A percentile compares a stretch with the other conserved stretches of the same genome.
These are phyloP conservation scores for Tetropium fuscum DNA, from an alignment of 2,888 invertebrate genomes.

Conservation along the genomic window DNA sequence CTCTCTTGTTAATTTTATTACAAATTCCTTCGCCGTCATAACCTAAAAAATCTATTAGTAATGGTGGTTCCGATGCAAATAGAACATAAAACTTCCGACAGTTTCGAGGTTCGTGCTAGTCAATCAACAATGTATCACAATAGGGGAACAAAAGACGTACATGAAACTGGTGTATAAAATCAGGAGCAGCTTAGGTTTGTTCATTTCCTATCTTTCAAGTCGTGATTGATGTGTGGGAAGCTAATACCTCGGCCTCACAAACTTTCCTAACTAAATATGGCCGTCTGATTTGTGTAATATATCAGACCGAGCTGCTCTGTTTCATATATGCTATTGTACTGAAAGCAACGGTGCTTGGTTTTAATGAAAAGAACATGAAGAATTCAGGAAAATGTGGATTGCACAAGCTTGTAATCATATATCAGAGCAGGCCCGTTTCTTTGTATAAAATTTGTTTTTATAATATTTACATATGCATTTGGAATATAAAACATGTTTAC, in stretches of 20 bases:
- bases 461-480: too few species aligned
- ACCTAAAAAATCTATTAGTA: slow-evolving; percentile 30
- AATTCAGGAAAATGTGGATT: neutral
- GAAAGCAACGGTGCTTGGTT: neutral
- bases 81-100: slow-evolving; percentile 32
- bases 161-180: slow-evolving; percentile 58
- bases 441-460: too few species aligned
- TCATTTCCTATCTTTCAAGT: slow-evolving; percentile 66
- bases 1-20: too few species aligned
- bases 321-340: slow-evolving; percentile 7
- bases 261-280: slow-evolving; percentile 52
- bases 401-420: too few species aligned
- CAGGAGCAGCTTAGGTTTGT: slow-evolving; percentile 62
- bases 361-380: neutral
- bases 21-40: too few species aligned
- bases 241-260: slow-evolving; percentile 44
- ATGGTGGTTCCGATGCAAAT: slow-evolving; percentile 29
- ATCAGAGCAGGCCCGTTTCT: too few species aligned
- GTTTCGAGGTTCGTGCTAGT: slow-evolving; percentile 51
- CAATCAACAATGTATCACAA: slow-evolving; percentile 50
- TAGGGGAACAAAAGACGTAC: slow-evolving; percentile 54
- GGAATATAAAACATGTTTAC: too few species aligned
- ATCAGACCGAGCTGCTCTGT: neutral
- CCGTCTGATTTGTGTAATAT: slow-evolving; percentile 46
- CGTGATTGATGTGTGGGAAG: slow-evolving; percentile 64